phyloP scores from a whole-genome alignment of 2,113 vertebrate genomes.

The Apaloderma vittatum region DNA sequence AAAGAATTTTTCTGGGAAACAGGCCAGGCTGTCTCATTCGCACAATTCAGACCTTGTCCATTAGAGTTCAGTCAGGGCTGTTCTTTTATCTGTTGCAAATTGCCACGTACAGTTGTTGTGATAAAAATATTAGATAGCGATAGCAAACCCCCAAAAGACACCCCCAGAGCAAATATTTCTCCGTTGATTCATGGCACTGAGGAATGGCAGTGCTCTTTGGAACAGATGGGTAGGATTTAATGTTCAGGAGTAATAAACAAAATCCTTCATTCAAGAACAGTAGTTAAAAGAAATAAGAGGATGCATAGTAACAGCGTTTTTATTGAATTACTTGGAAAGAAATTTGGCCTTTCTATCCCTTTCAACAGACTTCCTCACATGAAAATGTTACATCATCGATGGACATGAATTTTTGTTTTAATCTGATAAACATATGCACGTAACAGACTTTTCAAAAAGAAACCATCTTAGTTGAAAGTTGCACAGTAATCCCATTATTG shows the following conservation, averaged over 20 bases:
- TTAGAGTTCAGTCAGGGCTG: neutral
- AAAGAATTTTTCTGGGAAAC: constrained; percentile 7
- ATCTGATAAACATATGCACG: neutral
- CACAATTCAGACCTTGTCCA: neutral
- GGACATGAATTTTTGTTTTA: neutral
- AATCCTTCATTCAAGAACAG: neutral
- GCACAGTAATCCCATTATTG: neutral
- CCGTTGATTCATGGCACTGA: neutral
- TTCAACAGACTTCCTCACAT: neutral
- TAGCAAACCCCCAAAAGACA: neutral
- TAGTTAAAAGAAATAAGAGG: neutral
- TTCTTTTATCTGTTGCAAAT: neutral
- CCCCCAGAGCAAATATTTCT: neutral
- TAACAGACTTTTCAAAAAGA: neutral
- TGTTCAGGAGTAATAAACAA: neutral
- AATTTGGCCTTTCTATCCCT: neutral
- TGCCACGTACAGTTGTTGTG: neutral
- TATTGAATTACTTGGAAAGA: neutral
- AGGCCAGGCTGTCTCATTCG: neutral
- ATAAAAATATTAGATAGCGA: neutral
- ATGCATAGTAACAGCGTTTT: neutral
- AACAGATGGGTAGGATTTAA: neutral
- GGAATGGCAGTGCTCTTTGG: neutral
- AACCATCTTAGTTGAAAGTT: neutral
- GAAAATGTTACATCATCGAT: neutral